A percentile compares a stretch with the other conserved stretches of the same genome.
Conservation (phyloP, 1,140 invertebrate species). For the Drosophila guanche region DNA sequence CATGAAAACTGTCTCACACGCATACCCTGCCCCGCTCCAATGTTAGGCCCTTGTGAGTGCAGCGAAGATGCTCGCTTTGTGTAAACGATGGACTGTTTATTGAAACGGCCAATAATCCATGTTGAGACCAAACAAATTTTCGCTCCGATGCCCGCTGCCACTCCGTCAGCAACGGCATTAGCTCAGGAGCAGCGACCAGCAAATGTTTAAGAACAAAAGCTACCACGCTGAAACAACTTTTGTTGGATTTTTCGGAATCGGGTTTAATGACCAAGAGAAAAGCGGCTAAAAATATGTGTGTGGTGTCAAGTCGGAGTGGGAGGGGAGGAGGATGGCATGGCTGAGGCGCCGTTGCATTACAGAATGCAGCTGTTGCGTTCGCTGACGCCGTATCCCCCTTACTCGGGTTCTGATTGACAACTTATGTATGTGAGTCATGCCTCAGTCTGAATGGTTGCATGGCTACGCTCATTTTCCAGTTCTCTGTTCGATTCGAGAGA, state of each 20-base stretch:
- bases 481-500: background rate
- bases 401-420: conserved; percentile 30
- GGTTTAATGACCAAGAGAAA: conserved; percentile 73
- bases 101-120: conserved; percentile 43
- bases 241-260: conserved; percentile 44
- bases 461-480: no score
- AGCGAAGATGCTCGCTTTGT: conserved; percentile 50
- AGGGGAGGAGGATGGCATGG: conserved; percentile 2
- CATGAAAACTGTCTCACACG: conserved; percentile 11
- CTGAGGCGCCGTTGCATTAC: conserved; percentile 47
- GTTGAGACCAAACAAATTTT: conserved; percentile 53
- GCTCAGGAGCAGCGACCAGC: conserved; percentile 47
- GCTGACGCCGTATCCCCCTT: background rate
- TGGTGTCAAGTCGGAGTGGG: conserved; percentile 33
- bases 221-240: conserved; percentile 32
- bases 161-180: conserved; percentile 45
- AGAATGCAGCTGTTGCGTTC: conserved; percentile 44
- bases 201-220: conserved; percentile 76
- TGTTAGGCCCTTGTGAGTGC: background rate
- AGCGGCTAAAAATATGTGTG: conserved; percentile 72
- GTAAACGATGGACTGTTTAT: conserved; percentile 39
- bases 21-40: background rate
- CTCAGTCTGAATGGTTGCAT: conserved; percentile 22
- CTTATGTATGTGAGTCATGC: conserved; percentile 36
- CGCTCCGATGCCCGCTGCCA: conserved; percentile 33